A percentile compares a stretch with the other conserved stretches of the same genome.
These are phyloP conservation scores for Polia nebulosa DNA, from an alignment of 2,888 invertebrate genomes.

Conservation along the genomic window DNA sequence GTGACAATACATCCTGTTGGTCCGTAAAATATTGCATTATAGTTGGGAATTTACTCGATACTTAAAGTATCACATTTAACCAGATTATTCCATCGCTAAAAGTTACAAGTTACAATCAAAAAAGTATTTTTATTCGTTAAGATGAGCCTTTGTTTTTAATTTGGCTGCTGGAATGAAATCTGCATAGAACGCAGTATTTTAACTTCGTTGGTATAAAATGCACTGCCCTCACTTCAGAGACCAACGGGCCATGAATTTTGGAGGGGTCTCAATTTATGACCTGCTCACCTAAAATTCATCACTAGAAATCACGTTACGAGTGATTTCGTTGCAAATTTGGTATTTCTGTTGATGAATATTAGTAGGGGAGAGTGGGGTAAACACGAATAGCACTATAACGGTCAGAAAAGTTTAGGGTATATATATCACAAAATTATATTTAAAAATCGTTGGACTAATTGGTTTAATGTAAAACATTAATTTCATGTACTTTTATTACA, in stretches of 20 bases:
- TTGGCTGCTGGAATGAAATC: slow-evolving; percentile 9
- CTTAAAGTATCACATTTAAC: not conserved
- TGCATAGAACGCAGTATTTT: not conserved
- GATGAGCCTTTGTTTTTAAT: not conserved
- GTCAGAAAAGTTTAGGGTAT: no score
- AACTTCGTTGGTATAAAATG: not conserved
- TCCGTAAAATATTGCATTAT: no score
- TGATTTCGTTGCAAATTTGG: not conserved
- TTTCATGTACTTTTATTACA: no score
- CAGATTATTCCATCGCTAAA: not conserved
- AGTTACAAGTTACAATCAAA: not conserved
- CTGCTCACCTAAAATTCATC: not conserved
- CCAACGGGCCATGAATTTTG: slow-evolving; percentile 30
- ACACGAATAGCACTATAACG: no score
- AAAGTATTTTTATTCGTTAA: not conserved
- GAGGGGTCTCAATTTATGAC: not conserved
- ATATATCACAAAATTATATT: no score
- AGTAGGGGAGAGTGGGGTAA: no score
- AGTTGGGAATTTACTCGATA: not conserved
- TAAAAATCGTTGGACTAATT: no score
- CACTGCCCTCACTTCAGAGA: slow-evolving; percentile 18
- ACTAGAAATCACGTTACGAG: not conserved
- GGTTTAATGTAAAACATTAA: no score
- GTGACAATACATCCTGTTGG: no score
- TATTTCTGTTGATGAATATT: slow-evolving; percentile 5